A percentile compares a stretch with the other conserved stretches of the same genome.
These are phyloP conservation scores for Aegypius monachus DNA, from an alignment of 2,113 vertebrate species.

Conservation along the genomic window DNA sequence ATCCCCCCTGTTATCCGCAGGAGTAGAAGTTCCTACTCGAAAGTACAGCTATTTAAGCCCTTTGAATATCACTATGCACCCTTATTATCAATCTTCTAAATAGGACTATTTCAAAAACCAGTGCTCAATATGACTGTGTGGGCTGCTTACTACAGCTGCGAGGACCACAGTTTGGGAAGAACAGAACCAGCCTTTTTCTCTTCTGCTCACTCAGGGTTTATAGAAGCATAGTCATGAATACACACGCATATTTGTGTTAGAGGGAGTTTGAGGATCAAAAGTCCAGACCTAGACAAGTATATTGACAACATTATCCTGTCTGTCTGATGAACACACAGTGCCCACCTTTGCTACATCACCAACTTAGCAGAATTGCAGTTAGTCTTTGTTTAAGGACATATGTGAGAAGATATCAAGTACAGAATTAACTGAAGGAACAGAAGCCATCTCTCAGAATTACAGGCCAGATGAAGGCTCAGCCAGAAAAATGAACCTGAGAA, in stretches of 20 bases:
- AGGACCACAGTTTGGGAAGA: not conserved
- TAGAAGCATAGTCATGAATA: not conserved
- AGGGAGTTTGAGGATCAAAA: not conserved
- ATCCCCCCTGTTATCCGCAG: too few species aligned
- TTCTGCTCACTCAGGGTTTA: not conserved
- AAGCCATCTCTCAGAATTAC: not conserved
- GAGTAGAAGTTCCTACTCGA: not conserved
- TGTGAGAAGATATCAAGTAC: not conserved
- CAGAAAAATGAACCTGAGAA: not conserved
- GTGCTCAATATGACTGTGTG: not conserved
- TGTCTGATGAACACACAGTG: not conserved
- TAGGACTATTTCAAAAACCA: rapidly evolving
- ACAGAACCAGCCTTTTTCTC: not conserved
- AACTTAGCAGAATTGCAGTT: not conserved
- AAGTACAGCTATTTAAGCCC: not conserved
- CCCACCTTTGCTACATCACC: not conserved
- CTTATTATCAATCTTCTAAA: not conserved
- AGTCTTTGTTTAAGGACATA: not conserved
- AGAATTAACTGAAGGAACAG: not conserved
- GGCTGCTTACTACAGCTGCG: not conserved
- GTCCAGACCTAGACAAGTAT: not conserved
- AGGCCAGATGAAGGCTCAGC: not conserved
- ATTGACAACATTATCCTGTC: not conserved
- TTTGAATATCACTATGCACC: not conserved
- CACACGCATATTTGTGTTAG: not conserved